Base-by-base conservation (phyloP, 2,888 invertebrate species). In the Helleia helle region DNA sequence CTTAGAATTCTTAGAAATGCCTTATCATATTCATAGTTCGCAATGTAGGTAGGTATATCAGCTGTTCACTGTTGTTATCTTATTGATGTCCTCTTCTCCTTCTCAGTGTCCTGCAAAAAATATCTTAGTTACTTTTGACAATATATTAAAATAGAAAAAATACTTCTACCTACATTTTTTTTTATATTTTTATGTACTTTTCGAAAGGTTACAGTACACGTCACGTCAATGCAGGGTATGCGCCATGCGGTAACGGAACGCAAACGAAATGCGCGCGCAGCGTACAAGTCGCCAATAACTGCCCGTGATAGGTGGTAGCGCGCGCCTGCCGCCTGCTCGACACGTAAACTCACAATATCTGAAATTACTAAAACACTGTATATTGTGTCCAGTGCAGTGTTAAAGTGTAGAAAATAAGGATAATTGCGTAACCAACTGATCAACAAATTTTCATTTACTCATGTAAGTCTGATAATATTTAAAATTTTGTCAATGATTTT, bases 251-350 rank as follows among this genome's bases (percentile, higher is more conserved):
- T 71, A 64, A n/a, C 71, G 70, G 5, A 22, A 22, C 7, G 5
- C 22, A 5, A 8, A 12, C 40, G 34, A 68, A 65, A 47, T 52
- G 55, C 51, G 58, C 58, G 55, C 51, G 59, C 54, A 47, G 22
- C 8, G 22, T 40, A 52, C 52, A 57, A 38, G 40, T 43, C 41
- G 66, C 76, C 71, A 73, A 74, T 77, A 69, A 49, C 60, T 58
- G 65, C 56, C 60, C 55, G 62, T 61, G 52, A 62, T 58, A 49
- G 49, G 47, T 50, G 55, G 52, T 59, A 69, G 59, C 68, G 67
- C 73, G 73, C 71, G 71, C 67, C 66, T 54, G 56, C 76, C 71
- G 68, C 65, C n/a, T n/a, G n/a, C n/a, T n/a, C n/a, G n/a, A 59
- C 57, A 56, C 56, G 55, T 55, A 49, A 62, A 48, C 47, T 44